Percentiles rank a stretch among this genome's conserved stretches.
Conservation (phyloP, 2,113 vertebrate genomes). For the Elgaria multicarinata region DNA sequence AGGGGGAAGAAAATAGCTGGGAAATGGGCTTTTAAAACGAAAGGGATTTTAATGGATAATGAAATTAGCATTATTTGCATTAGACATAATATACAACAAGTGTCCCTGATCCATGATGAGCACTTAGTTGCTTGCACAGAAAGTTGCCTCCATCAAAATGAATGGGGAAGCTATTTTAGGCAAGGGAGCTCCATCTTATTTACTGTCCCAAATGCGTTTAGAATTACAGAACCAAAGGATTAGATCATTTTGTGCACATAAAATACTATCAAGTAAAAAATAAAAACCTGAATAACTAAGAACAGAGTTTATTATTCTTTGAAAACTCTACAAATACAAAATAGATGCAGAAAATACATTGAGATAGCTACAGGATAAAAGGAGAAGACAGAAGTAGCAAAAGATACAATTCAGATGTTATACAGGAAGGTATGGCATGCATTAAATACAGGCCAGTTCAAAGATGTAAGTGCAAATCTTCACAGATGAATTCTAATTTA, state of each 20-base stretch:
- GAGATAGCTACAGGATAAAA: slow-evolving; percentile 72
- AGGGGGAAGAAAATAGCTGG: not conserved
- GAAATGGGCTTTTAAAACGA: not conserved
- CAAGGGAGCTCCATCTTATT: not conserved
- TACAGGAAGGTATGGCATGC: slow-evolving; percentile 71
- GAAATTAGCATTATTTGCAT: not conserved
- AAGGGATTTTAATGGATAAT: not conserved
- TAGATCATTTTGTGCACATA: not conserved
- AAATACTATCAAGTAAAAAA: slow-evolving; percentile 55
- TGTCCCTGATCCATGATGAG: slow-evolving; percentile 25
- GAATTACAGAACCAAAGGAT: not conserved
- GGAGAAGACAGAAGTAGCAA: slow-evolving; percentile 67
- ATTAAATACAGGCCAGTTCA: slow-evolving; percentile 69
- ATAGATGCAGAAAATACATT: slow-evolving; percentile 68
- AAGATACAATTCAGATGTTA: slow-evolving; percentile 74
- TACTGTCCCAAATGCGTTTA: not conserved
- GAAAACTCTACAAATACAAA: slow-evolving; percentile 60
- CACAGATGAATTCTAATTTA: slow-evolving; percentile 51
- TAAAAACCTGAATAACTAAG: slow-evolving; percentile 60
- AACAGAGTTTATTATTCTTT: slow-evolving; percentile 80
- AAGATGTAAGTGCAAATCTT: slow-evolving; percentile 69
- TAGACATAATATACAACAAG: not conserved
- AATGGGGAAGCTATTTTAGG: not conserved
- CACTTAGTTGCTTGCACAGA: slow-evolving; percentile 51
- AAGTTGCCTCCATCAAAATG: slow-evolving; percentile 19